Conservation (phyloP, 2,797 vertebrate species). For the Hoplostethus mediterraneus region DNA sequence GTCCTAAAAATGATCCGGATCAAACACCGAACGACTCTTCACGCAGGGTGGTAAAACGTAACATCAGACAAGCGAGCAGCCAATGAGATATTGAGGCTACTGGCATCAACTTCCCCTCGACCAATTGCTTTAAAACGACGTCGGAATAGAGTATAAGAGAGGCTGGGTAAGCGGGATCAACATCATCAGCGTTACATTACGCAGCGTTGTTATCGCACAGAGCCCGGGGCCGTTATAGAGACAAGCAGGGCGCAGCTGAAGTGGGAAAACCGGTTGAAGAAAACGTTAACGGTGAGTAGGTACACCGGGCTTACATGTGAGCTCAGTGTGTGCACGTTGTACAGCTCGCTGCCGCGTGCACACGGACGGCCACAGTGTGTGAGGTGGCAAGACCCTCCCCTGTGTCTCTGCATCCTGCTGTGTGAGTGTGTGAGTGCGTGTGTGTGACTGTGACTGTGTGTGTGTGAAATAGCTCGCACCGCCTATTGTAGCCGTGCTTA, state of each 20-base stretch:
- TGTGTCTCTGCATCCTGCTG: neutral
- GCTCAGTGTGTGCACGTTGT: neutral
- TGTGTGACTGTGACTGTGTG: too few relatives aligned
- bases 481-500: too few relatives aligned
- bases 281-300: conserved; percentile 24
- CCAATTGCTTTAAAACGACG: conserved; percentile 81
- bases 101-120: conserved; percentile 85
- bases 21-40: conserved; percentile 13
- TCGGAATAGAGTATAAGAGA: conserved; percentile 12
- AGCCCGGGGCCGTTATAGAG: neutral
- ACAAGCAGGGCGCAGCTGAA: too few relatives aligned
- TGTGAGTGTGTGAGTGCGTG: neutral
- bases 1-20: neutral
- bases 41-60: conserved; percentile 52
- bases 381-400: neutral
- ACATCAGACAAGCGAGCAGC: conserved; percentile 87
- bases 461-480: too few relatives aligned
- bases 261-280: neutral
- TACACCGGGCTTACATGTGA: neutral
- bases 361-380: neutral
- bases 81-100: conserved; percentile 84
- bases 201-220: neutral
- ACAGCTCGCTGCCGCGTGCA: neutral
- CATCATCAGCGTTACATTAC: conserved; percentile 7
- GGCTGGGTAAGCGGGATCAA: conserved; percentile 21